Conservation (phyloP, 2,888 invertebrate genomes). For the Cryptophagus acutangulus region DNA sequence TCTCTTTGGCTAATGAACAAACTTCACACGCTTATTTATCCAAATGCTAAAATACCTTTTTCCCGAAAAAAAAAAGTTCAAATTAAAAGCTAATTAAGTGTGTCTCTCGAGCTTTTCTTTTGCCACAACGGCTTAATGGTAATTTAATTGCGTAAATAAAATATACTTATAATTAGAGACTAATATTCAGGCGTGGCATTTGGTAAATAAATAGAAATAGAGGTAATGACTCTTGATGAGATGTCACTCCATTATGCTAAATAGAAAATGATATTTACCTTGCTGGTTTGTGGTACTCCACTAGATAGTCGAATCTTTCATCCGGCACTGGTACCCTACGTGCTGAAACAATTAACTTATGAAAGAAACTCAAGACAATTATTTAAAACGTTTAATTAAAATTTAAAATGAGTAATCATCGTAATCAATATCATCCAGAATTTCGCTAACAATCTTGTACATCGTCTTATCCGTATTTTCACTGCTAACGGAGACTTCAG, state of each 20-base stretch:
- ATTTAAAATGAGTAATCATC: too few relatives aligned
- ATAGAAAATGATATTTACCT: conserved; percentile 58
- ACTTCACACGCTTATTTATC: background rate
- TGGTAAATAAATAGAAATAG: conserved; percentile 2
- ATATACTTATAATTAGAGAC: conserved; percentile 1
- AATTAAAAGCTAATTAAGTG: conserved; percentile 6
- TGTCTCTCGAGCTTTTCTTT: background rate
- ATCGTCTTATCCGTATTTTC: background rate
- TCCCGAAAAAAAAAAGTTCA: background rate
- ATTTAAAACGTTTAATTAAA: background rate
- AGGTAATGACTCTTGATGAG: conserved; percentile 4
- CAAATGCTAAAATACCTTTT: background rate
- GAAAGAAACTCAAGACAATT: conserved; percentile 1
- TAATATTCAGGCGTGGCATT: conserved; percentile 5
- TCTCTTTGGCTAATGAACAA: background rate
- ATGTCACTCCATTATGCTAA: conserved; percentile 1
- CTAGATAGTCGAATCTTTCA: conserved; percentile 85
- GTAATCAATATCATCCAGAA: background rate
- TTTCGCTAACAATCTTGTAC: background rate
- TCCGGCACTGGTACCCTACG: conserved; percentile 98
- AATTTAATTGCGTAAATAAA: conserved; percentile 5
- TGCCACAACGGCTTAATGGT: conserved; percentile 3
- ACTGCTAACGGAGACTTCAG: too few relatives aligned
- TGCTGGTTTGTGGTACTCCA: conserved; percentile 88
- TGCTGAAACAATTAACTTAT: conserved; percentile 48